Percentiles rank a stretch among this genome's conserved stretches.
Conservation (phyloP, 2,113 vertebrate species). For the Cettia cetti region DNA sequence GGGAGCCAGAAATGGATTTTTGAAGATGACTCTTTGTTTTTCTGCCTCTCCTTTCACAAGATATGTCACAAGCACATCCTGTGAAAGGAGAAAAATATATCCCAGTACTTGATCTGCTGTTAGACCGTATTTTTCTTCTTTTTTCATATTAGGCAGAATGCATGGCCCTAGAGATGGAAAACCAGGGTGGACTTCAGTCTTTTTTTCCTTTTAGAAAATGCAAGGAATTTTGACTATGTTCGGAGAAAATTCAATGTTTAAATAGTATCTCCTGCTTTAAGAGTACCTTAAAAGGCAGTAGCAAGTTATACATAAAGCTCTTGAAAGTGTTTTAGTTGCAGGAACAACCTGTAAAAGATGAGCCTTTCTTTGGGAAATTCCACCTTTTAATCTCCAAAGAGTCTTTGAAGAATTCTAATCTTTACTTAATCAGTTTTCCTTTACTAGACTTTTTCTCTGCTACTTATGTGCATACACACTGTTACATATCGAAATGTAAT, state of each 20-base stretch:
- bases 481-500: not conserved
- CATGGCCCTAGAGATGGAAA: not conserved
- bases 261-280: not conserved
- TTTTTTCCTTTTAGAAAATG: not conserved
- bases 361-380: not conserved
- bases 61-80: not conserved
- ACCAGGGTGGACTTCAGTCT: not conserved
- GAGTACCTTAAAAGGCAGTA: not conserved
- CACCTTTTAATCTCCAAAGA: not conserved
- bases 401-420: not conserved
- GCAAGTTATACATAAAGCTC: not conserved
- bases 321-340: not conserved
- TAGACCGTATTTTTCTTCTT: not conserved
- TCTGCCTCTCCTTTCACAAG: not conserved
- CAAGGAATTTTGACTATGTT: not conserved
- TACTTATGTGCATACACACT: not conserved
- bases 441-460: not conserved
- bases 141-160: not conserved
- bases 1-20: not conserved
- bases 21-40: not conserved
- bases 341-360: not conserved
- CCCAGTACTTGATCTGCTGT: not conserved
- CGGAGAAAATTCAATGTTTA: not conserved
- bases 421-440: not conserved
- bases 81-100: not conserved